Evolutionary conservation across 2,113 vertebrate genomes (phyloP).

Genomic region (Arenaria interpres): DNA sequence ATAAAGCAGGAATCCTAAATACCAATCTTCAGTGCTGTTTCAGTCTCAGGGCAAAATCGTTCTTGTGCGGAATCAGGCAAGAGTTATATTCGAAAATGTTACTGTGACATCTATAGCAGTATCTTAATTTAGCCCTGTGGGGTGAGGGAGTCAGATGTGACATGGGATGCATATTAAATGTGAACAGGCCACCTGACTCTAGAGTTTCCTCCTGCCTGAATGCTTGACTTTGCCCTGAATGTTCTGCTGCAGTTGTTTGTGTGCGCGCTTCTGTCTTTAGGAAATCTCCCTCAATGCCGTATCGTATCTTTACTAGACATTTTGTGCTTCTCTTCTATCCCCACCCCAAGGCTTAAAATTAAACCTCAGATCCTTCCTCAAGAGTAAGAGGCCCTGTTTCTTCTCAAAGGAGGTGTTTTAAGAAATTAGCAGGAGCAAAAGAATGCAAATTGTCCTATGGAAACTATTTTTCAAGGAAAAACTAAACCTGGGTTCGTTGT

Average conservation of each 20-base stretch:
- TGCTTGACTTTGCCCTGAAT: background rate
- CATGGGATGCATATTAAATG: background rate
- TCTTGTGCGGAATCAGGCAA: background rate
- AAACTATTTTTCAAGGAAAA: background rate
- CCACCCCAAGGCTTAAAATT: background rate
- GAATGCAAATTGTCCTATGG: background rate
- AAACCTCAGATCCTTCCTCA: background rate
- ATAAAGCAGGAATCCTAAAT: background rate
- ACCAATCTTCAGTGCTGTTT: background rate
- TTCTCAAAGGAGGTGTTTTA: background rate
- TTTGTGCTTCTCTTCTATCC: background rate
- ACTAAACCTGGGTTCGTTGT: background rate
- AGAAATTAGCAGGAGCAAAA: background rate
- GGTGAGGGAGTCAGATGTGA: background rate
- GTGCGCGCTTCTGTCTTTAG: background rate
- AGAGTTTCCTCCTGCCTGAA: background rate
- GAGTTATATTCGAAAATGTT: background rate
- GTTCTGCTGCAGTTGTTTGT: background rate
- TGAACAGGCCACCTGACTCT: no score
- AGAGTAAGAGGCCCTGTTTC: background rate
- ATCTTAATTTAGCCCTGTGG: background rate
- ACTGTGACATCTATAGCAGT: fast-evolving
- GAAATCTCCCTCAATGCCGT: background rate
- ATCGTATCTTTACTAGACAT: background rate
- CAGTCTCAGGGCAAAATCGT: background rate